phyloP scores from a whole-genome alignment of 2,888 invertebrate genomes.

The Hypomecis punctinalis region DNA sequence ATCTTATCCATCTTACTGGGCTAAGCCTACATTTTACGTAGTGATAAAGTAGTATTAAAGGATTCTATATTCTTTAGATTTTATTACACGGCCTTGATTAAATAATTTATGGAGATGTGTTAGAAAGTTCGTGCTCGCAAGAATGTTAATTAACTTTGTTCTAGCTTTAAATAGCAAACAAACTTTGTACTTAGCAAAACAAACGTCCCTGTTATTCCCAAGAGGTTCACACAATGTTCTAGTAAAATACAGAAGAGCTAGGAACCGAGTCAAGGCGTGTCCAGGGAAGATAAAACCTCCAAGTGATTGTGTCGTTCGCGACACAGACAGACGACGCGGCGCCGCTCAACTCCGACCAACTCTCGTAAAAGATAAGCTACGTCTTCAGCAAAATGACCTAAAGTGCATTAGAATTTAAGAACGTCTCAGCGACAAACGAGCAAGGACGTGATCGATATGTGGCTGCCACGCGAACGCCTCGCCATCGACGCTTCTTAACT shows the following conservation, averaged over 20 bases:
- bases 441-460: constrained; percentile 28
- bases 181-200: constrained; percentile 22
- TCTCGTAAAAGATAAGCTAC: constrained; percentile 66
- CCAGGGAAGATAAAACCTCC: constrained; percentile 47
- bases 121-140: constrained; percentile 18
- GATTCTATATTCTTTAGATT: neutral
- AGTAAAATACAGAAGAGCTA: constrained; percentile 27
- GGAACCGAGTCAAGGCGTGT: constrained; percentile 47
- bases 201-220: constrained; percentile 33
- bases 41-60: constrained; percentile 13
- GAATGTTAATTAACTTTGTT: constrained; percentile 15
- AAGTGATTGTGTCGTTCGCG: constrained; percentile 51
- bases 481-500: constrained; percentile 18
- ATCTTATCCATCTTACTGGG: constrained; percentile 8
- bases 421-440: constrained; percentile 25
- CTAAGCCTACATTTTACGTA: constrained; percentile 4
- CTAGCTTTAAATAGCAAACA: constrained; percentile 9
- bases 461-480: constrained; percentile 23
- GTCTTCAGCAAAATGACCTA: constrained; percentile 49
- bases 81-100: constrained; percentile 9
- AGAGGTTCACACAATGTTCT: constrained; percentile 30
- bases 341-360: constrained; percentile 61
- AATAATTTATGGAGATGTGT: constrained; percentile 9
- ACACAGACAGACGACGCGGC: constrained; percentile 63
- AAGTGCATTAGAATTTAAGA: constrained; percentile 50